Conservation (phyloP, 2,113 vertebrate genomes). For the Balaenoptera acutorostrata region DNA sequence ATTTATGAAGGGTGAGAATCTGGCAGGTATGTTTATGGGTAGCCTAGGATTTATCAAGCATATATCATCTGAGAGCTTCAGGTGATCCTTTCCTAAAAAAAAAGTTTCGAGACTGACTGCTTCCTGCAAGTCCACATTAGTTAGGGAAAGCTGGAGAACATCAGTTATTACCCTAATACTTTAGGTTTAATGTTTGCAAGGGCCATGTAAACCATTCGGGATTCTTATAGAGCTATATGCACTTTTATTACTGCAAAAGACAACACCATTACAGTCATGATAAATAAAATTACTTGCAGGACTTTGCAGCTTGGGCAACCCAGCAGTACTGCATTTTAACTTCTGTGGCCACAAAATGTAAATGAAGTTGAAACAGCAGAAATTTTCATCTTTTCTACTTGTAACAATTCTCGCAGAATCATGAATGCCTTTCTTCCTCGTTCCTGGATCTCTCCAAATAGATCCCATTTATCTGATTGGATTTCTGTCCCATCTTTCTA, state of each 20-base stretch:
- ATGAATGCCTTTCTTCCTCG: slow-evolving; percentile 70
- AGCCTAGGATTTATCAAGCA: slow-evolving; percentile 13
- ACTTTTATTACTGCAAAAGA: slow-evolving; percentile 65
- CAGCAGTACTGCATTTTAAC: slow-evolving; percentile 22
- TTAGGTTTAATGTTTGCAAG: slow-evolving; percentile 57
- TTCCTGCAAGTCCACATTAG: neutral
- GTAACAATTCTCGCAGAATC: slow-evolving; percentile 63
- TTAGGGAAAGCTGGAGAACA: slow-evolving; percentile 55
- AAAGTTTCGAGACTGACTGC: neutral
- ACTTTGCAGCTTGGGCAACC: slow-evolving; percentile 42
- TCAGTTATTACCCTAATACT: slow-evolving; percentile 59
- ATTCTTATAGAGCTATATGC: slow-evolving; percentile 55
- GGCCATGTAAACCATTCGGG: slow-evolving; percentile 57
- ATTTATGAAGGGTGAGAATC: slow-evolving; percentile 2
- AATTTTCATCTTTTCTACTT: slow-evolving; percentile 61
- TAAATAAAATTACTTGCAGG: slow-evolving; percentile 64
- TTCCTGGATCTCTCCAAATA: slow-evolving; percentile 82
- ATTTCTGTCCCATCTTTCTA: slow-evolving; percentile 85
- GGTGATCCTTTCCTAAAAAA: slow-evolving; percentile 5
- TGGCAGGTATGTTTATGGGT: neutral
- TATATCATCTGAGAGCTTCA: neutral
- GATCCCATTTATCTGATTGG: slow-evolving; percentile 84
- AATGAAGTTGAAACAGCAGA: slow-evolving; percentile 62
- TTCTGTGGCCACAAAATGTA: slow-evolving; percentile 58
- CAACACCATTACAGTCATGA: slow-evolving; percentile 62